A percentile compares a stretch with the other conserved stretches of the same genome.
Conservation (phyloP, 2,113 vertebrate genomes). For the Collichthys lucidus region DNA sequence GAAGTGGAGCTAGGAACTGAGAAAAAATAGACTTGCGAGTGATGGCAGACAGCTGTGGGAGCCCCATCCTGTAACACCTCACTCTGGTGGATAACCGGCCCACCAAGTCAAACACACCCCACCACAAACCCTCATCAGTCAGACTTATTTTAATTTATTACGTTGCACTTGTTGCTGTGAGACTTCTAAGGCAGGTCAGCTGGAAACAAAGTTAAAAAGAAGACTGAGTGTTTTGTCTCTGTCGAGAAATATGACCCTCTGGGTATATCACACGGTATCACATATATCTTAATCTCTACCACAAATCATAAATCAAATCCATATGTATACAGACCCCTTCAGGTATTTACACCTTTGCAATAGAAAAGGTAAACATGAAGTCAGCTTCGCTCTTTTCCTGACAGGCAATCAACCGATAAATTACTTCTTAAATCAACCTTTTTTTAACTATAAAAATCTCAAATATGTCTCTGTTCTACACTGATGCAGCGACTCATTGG, state of each 20-base stretch:
- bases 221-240: neutral
- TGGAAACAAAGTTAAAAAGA: constrained; percentile 42
- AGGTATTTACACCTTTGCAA: constrained; percentile 27
- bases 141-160: constrained; percentile 49
- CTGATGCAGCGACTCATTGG: neutral
- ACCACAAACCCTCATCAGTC: constrained; percentile 56
- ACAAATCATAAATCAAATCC: constrained; percentile 45
- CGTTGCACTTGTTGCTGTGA: constrained; percentile 51
- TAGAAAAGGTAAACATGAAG: neutral
- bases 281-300: constrained; percentile 8
- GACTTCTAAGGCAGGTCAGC: constrained; percentile 24
- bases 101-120: constrained; percentile 56
- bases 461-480: neutral
- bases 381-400: constrained; percentile 4
- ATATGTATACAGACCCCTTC: constrained; percentile 3
- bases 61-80: constrained; percentile 48
- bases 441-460: neutral
- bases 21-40: constrained; percentile 2
- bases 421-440: constrained; percentile 6
- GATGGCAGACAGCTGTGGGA: constrained; percentile 64
- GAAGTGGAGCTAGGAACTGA: constrained; percentile 11
- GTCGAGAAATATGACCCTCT: constrained; percentile 34
- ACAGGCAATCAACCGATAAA: constrained; percentile 13
- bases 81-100: constrained; percentile 38
- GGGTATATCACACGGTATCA: constrained; percentile 7